Evolutionary conservation across 2,113 vertebrate genomes (phyloP).

Genomic region (Hippocampus guttulatus): DNA sequence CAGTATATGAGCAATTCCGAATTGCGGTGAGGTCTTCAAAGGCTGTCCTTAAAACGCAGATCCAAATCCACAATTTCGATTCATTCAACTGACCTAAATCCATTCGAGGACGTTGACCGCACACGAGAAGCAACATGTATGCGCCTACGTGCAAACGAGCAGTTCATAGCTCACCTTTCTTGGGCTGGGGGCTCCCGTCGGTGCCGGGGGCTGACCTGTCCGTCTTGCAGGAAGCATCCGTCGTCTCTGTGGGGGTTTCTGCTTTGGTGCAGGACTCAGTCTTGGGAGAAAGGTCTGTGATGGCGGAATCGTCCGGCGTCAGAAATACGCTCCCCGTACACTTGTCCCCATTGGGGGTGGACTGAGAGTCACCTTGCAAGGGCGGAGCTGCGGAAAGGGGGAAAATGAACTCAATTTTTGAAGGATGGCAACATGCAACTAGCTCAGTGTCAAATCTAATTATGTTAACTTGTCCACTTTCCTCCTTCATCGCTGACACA

Average conservation of each 20-base stretch:
- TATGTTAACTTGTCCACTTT: neutral
- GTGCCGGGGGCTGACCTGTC: conserved; percentile 49
- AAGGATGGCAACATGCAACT: neutral
- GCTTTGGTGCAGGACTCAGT: conserved; percentile 60
- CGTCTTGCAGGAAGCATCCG: conserved; percentile 54
- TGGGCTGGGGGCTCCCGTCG: conserved; percentile 58
- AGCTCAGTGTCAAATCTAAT: neutral
- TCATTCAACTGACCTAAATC: neutral
- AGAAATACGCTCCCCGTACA: conserved; percentile 47
- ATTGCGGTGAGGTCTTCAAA: neutral
- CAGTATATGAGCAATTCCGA: no score
- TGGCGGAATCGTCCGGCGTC: conserved; percentile 66
- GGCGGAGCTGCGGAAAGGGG: conserved; percentile 53
- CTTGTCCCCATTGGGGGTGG: conserved; percentile 57
- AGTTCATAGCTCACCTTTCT: conserved; percentile 62
- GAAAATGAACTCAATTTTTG: neutral
- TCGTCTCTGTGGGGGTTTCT: conserved; percentile 50
- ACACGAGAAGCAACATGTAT: no score
- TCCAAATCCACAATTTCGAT: neutral
- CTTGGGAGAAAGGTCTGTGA: conserved; percentile 67
- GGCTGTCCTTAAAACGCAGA: neutral
- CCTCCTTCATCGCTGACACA: neutral
- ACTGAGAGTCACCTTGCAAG: conserved; percentile 50
- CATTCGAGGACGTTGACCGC: neutral
- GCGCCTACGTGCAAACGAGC: neutral